Percentiles rank a stretch among this genome's conserved stretches.
These are phyloP conservation scores for Scyliorhinus canicula DNA, from an alignment of 2,797 vertebrate species.

Conservation along the genomic window DNA sequence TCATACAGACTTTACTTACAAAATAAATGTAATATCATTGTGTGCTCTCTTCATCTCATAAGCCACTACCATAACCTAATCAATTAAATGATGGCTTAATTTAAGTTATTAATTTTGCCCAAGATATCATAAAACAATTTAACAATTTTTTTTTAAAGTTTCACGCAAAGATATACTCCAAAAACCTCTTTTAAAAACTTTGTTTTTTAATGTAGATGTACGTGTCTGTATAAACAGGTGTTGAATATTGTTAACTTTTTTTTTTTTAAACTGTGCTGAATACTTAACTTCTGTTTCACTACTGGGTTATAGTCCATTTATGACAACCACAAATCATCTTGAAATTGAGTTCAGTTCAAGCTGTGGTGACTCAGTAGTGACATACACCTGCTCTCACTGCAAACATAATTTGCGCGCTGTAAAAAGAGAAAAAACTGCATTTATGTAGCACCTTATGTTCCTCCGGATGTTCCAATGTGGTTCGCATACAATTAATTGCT, in stretches of 20 bases:
- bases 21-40: neutral
- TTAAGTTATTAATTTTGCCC: neutral
- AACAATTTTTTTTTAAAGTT: neutral
- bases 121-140: neutral
- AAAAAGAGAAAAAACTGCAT: neutral
- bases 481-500: neutral
- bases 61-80: neutral
- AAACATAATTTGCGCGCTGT: neutral
- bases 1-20: neutral
- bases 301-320: neutral
- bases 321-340: neutral
- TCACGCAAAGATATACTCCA: neutral
- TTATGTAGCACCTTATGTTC: neutral
- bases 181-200: neutral
- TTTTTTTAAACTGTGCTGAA: neutral
- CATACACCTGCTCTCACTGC: neutral
- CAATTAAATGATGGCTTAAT: neutral
- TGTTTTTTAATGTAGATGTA: neutral
- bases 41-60: neutral
- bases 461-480: neutral
- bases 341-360: neutral
- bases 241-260: neutral
- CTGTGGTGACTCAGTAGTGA: neutral
- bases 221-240: neutral
- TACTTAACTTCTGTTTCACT: neutral